These are phyloP conservation scores for Leptothorax acervorum DNA, from an alignment of 2,888 invertebrate genomes.

Conservation along the genomic window DNA sequence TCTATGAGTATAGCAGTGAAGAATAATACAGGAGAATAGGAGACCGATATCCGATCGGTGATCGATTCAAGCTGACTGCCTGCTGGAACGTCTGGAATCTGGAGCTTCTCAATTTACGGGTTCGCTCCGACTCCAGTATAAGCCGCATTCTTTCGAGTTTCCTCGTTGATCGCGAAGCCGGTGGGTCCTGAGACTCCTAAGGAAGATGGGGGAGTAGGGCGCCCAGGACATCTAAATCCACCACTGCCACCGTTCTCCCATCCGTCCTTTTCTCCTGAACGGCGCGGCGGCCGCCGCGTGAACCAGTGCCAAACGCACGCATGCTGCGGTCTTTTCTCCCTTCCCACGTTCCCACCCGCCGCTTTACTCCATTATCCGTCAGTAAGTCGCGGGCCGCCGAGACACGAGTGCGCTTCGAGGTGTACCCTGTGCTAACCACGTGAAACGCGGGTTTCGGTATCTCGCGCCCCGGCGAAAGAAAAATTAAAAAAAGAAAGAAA, in stretches of 20 bases:
- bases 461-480: background rate
- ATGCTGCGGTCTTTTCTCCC: slow-evolving; percentile 59
- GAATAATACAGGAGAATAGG: background rate
- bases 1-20: background rate
- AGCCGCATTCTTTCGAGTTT: too few relatives aligned
- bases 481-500: background rate
- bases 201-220: slow-evolving; percentile 18
- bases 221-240: background rate
- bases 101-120: background rate
- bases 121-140: too few relatives aligned
- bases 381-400: slow-evolving; percentile 67
- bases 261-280: slow-evolving; percentile 13
- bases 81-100: background rate
- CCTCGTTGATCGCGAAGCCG: background rate
- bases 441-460: background rate
- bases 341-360: slow-evolving; percentile 58
- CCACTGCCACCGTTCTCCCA: slow-evolving; percentile 33
- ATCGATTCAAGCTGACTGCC: background rate
- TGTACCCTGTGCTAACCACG: slow-evolving; percentile 10
- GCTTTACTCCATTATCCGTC: slow-evolving; percentile 64
- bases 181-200: too few relatives aligned
- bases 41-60: background rate
- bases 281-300: slow-evolving; percentile 13
- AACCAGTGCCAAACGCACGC: slow-evolving; percentile 43
- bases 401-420: slow-evolving; percentile 58